Evolutionary conservation across 2,888 invertebrate genomes (phyloP), one percentile per base, ranked within the genome.

Genomic region (Acrocyrtus sp.): DNA sequence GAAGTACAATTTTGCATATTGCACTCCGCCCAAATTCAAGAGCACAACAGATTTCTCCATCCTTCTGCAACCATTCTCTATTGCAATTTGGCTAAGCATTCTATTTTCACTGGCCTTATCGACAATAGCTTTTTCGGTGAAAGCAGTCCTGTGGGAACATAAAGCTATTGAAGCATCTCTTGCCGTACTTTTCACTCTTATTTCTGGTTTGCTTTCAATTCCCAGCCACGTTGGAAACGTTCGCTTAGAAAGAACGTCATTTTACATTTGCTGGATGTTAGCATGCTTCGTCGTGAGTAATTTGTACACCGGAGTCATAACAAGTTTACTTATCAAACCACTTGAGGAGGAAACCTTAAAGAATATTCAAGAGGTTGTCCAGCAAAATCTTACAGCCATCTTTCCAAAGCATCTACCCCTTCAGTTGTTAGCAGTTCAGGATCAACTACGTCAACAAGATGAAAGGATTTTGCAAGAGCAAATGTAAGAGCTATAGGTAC

Each of bases 1-100:
- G 6, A 21, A 56, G 6, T 56, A 56, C 41, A 56, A 56, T 19
- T 56, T 56, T 41, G 56, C 56, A 1, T 56, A 56, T 21, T 56
- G 56, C 22, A 15, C 56, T 2, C 15, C 56, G 6, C 41, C 56
- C 2, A 5, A 26, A 12, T 56, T 41, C 17, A 22, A 41, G 29
- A 56, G 43, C 22, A 19, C 12, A 6, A 19, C 15, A 4, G 26
- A 41, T 22, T 56, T 39, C 22, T n/a, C 3, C 6, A 17, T 56
- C 2, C 26, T 56, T n/a, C 21, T 41, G 6, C 21, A 56, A 15
- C 56, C 39, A 2, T 56, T 56, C 41, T 21, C 8, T 22, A 22
- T 12, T 1, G n/a, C 21, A 4, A 15, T 56, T 39, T 56, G 56
- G 56, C 21, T 56, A 3, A 22, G 24, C 12, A 3, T 51, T 1